phyloP scores from a whole-genome alignment of 2,113 vertebrate genomes.

The Lanius collurio region DNA sequence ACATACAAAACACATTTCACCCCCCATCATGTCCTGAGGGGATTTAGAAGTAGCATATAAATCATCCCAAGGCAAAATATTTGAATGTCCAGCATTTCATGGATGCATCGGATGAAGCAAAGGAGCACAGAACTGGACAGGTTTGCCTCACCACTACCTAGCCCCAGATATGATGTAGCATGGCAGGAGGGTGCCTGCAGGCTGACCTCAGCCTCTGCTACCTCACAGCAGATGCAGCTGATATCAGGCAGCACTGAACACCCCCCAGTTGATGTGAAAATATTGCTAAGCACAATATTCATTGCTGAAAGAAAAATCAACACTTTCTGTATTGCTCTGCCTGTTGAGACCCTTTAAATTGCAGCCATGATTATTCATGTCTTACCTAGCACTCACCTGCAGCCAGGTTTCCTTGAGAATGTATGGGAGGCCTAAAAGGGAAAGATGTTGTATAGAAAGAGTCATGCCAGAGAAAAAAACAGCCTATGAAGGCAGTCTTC shows the following conservation, averaged over 20 bases:
- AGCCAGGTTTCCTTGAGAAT: neutral
- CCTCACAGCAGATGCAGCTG: fast-evolving
- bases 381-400: neutral
- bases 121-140: neutral
- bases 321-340: neutral
- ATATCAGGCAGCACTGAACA: neutral
- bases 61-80: neutral
- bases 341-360: neutral
- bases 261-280: neutral
- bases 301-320: neutral
- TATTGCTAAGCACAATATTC: neutral
- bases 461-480: neutral
- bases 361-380: neutral
- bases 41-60: neutral
- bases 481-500: neutral
- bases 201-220: neutral
- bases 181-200: neutral
- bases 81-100: neutral
- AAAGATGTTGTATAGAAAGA: neutral
- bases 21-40: neutral
- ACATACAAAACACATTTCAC: neutral
- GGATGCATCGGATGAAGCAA: neutral
- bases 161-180: neutral
- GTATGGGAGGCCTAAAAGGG: neutral
- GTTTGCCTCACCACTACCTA: neutral